Conservation (phyloP, 2,888 invertebrate species). For the Pandemis heparana region DNA sequence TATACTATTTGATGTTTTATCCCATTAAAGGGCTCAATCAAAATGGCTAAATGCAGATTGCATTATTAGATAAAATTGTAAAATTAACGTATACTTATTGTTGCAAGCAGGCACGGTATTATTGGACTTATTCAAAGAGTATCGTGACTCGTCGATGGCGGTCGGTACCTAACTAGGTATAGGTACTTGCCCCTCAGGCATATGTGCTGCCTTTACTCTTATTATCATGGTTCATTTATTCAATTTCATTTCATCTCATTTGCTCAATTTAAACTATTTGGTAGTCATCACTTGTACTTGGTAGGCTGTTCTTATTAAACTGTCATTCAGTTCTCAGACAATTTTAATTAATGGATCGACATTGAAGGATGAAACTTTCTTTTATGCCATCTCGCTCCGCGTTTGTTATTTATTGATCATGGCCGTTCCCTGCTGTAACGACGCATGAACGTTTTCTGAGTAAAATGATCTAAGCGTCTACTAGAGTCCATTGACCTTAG, state of each 20-base stretch:
- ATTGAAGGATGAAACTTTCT: background rate
- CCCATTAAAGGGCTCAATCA: background rate
- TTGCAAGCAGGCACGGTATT: constrained; percentile 35
- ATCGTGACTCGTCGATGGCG: constrained; percentile 42
- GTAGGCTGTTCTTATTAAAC: constrained; percentile 7
- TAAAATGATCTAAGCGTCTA: constrained; percentile 24
- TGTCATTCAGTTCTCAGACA: constrained; percentile 25
- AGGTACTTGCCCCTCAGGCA: constrained; percentile 6
- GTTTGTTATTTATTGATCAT: constrained; percentile 29
- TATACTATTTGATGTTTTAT: background rate
- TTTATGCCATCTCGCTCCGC: constrained; percentile 2
- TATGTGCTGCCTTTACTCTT: constrained; percentile 20
- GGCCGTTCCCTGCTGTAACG: constrained; percentile 6
- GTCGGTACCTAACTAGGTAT: background rate
- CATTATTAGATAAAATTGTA: constrained; percentile 30
- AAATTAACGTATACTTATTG: constrained; percentile 36
- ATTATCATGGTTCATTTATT: constrained; percentile 22
- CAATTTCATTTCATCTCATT: constrained; percentile 28
- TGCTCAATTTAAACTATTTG: constrained; percentile 9
- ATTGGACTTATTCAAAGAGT: constrained; percentile 25
- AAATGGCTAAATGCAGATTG: constrained; percentile 28
- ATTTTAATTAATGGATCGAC: constrained; percentile 34
- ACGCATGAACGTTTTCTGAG: constrained; percentile 17
- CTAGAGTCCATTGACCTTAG: constrained; percentile 25
- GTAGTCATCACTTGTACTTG: constrained; percentile 17